phyloP scores from a whole-genome alignment of 2,113 vertebrate genomes.

The Pachypanchax playfairii region DNA sequence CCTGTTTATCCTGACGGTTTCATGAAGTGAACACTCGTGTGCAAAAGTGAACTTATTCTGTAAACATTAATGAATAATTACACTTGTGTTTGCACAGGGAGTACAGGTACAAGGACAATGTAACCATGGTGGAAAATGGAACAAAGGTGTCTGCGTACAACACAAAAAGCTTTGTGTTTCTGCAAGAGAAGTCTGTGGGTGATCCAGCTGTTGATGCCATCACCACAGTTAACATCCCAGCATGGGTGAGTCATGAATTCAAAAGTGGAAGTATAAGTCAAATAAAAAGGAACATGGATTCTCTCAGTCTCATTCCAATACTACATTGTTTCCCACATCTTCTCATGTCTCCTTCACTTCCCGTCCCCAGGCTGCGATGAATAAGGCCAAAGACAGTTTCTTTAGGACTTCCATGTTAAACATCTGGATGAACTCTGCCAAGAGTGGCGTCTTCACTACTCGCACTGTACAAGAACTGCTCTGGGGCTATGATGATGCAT shows the following conservation, averaged over 20 bases:
- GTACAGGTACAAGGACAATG: constrained; percentile 85
- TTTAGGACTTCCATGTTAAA: constrained; percentile 17
- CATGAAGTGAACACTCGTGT: no score
- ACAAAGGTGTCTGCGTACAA: constrained; percentile 86
- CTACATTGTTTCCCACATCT: neutral
- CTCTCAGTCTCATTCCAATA: constrained; percentile 11
- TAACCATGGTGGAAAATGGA: constrained; percentile 87
- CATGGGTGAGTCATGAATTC: constrained; percentile 85
- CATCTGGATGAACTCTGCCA: constrained; percentile 39
- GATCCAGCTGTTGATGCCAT: constrained; percentile 85
- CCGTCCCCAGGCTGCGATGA: constrained; percentile 84
- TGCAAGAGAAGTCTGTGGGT: constrained; percentile 86
- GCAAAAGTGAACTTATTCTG: neutral
- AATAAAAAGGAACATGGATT: constrained; percentile 4
- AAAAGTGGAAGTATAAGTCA: constrained; percentile 12
- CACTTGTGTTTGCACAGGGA: constrained; percentile 80
- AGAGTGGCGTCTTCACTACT: constrained; percentile 78
- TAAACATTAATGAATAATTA: neutral
- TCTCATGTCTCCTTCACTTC: neutral
- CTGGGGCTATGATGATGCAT: constrained; percentile 91
- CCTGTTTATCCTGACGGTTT: neutral
- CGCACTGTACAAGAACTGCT: constrained; percentile 85
- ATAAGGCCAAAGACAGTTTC: constrained; percentile 65
- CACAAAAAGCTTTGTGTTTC: constrained; percentile 88
- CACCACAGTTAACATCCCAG: constrained; percentile 91